Evolutionary conservation across 2,888 invertebrate genomes (phyloP).

Genomic region (Diarsia dahlii): DNA sequence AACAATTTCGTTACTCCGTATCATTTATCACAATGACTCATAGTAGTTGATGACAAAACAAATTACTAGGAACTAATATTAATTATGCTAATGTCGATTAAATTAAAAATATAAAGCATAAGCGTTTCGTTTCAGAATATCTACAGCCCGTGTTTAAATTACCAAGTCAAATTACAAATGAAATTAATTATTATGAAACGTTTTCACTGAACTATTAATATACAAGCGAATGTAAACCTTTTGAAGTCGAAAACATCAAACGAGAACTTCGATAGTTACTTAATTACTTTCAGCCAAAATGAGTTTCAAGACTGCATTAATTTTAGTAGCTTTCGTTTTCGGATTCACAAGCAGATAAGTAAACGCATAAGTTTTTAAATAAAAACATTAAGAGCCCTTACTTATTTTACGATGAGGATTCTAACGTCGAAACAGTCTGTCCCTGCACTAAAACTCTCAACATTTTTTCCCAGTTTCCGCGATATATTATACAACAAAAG

Average conservation of each 20-base stretch:
- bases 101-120: slow-evolving; percentile 20
- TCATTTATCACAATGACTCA: slow-evolving; percentile 27
- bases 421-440: neutral
- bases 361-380: neutral
- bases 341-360: neutral
- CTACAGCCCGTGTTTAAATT: slow-evolving; percentile 30
- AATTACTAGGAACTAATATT: slow-evolving; percentile 25
- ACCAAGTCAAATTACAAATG: slow-evolving; percentile 20
- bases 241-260: slow-evolving; percentile 4
- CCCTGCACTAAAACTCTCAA: slow-evolving; percentile 10
- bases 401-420: slow-evolving; percentile 7
- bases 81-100: slow-evolving; percentile 14
- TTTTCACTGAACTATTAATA: slow-evolving; percentile 12
- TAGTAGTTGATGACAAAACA: neutral
- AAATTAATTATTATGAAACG: slow-evolving; percentile 35
- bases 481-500: slow-evolving; percentile 18
- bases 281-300: slow-evolving; percentile 4
- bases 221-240: slow-evolving; percentile 14
- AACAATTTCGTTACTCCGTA: slow-evolving; percentile 6
- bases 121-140: slow-evolving; percentile 14
- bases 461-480: slow-evolving; percentile 2
- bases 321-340: neutral
- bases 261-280: slow-evolving; percentile 17
- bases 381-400: neutral
- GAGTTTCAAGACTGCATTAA: slow-evolving; percentile 7